A percentile compares a stretch with the other conserved stretches of the same genome.
These are phyloP conservation scores for Pilophorus perplexus DNA, from an alignment of 2,888 invertebrate genomes.

Conservation along the genomic window DNA sequence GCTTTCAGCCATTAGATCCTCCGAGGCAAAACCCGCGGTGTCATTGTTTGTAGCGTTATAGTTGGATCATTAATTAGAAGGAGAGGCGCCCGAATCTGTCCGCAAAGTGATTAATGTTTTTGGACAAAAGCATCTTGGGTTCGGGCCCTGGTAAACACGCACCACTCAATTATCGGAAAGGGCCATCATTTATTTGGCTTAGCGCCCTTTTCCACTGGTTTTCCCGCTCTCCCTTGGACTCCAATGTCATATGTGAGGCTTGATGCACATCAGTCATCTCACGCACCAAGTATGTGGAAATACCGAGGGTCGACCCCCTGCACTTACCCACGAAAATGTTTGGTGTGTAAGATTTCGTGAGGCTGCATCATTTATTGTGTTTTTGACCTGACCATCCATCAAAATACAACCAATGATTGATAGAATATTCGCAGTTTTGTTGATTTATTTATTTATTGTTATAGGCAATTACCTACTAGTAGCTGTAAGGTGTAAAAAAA, in stretches of 20 bases:
- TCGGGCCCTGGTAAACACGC: constrained; percentile 23
- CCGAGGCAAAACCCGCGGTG: constrained; percentile 27
- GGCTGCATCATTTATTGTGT: too few relatives aligned
- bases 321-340: too few relatives aligned
- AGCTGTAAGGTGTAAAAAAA: too few relatives aligned
- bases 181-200: constrained; percentile 31
- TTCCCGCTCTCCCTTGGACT: constrained; percentile 1
- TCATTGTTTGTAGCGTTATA: constrained; percentile 39
- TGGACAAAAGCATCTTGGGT: constrained; percentile 24
- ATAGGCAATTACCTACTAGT: too few relatives aligned
- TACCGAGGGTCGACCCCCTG: too few relatives aligned
- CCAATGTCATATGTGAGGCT: constrained; percentile 26
- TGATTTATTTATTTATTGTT: too few relatives aligned
- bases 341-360: too few relatives aligned
- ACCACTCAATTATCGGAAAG: constrained; percentile 27
- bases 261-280: constrained; percentile 18
- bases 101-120: constrained; percentile 26
- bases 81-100: constrained; percentile 35
- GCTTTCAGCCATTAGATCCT: constrained; percentile 11
- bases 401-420: too few relatives aligned
- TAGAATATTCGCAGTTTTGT: too few relatives aligned
- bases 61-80: constrained; percentile 35
- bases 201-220: constrained; percentile 1
- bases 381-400: too few relatives aligned
- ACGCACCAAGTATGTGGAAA: constrained; percentile 10